Base-by-base conservation (phyloP, 2,113 vertebrate species). In the Saccopteryx leptura region DNA sequence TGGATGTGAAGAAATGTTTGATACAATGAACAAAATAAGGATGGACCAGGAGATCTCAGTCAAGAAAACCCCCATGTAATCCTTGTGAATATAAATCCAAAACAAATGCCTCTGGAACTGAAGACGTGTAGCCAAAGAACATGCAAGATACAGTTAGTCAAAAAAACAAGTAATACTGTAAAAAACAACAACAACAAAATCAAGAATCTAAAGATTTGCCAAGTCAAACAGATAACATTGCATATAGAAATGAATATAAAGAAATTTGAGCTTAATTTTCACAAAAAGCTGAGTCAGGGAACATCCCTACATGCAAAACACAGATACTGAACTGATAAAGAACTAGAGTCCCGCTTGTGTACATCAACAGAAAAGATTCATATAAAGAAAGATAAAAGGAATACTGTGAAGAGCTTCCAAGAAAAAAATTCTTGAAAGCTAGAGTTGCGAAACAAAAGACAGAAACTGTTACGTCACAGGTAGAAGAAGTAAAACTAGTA, bases 221-320 rank as follows among this genome's bases (percentile, higher is more conserved):
- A 93, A 71, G 23, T 78, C 80, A 81, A 76, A 93, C 10, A 31
- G 24, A 69, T 71, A 81, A 84, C 9, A 28, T 72, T 72, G 46
- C 23, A 91, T 71, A 80, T 23, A 91, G 26, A 89, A 28, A 86
- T 17, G 56, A 76, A 84, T 54, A 26, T 46, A 72, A 74, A 84
- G 50, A 88, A 83, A 81, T 33, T 19, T n/a, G 39, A 93, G 52
- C 14, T 89, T 81, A 56, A 88, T 75, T 91, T 93, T 66, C 50
- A 50, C 76, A 54, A 85, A 75, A 91, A 91, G 52, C 9, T 69
- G 60, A 93, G 18, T 95, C 46, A 60, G 71, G 63, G 60, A 33
- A 56, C 63, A 23, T 75, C 58, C 18, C 14, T 90, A 2, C 17
- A 33, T 71, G 12, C 50, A 46, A 94, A 82, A 63, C 46, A n/a